Conservation (phyloP, 2,888 invertebrate species). For the Linnaemya vulpina region DNA sequence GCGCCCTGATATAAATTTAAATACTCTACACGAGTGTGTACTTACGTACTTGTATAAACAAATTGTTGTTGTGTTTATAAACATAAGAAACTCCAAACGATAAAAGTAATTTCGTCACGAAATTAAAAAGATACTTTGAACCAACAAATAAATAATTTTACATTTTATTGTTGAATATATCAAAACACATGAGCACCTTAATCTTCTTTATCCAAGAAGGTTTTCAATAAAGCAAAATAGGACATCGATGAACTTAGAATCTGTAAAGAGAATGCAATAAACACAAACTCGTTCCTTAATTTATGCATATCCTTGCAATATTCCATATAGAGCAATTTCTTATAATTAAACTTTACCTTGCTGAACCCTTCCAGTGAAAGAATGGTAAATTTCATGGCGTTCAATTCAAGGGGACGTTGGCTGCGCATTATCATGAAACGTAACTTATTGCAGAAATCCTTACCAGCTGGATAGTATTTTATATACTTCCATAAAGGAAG, state of each 20-base stretch:
- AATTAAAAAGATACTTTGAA: not conserved
- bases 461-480: slow-evolving; percentile 68
- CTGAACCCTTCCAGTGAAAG: slow-evolving; percentile 74
- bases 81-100: not conserved
- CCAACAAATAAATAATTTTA: slow-evolving; percentile 12
- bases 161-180: slow-evolving; percentile 10
- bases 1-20: not conserved
- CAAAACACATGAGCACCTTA: not conserved
- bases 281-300: not conserved
- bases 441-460: slow-evolving; percentile 72
- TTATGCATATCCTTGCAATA: slow-evolving; percentile 1
- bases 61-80: not conserved
- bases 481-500: slow-evolving; percentile 51
- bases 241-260: slow-evolving; percentile 77
- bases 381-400: slow-evolving; percentile 76
- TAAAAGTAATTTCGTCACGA: slow-evolving; percentile 29
- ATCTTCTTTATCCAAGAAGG: slow-evolving; percentile 60
- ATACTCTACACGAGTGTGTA: not conserved
- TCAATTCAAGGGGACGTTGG: slow-evolving; percentile 74
- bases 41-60: not conserved
- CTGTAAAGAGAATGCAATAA: slow-evolving; percentile 68
- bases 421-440: slow-evolving; percentile 75
- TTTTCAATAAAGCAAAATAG: slow-evolving; percentile 76
- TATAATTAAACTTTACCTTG: not conserved
- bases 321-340: not conserved